These are phyloP conservation scores for Acipenser transmontanus DNA, from an alignment of 2,797 vertebrate genomes.

Conservation along the genomic window DNA sequence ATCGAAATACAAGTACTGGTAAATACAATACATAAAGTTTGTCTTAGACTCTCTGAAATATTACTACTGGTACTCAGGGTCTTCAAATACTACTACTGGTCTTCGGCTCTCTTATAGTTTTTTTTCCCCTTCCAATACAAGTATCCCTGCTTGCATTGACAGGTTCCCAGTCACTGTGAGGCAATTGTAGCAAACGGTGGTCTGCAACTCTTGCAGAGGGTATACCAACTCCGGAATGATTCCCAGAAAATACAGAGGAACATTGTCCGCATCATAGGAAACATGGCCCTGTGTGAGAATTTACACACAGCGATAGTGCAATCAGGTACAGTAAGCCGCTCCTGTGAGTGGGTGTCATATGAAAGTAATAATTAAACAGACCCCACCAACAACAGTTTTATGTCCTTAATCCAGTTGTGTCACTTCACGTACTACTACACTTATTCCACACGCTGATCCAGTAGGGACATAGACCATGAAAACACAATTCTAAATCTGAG, in stretches of 20 bases:
- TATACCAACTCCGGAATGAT: slow-evolving; percentile 78
- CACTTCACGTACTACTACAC: too few relatives aligned
- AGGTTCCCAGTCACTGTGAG: slow-evolving; percentile 85
- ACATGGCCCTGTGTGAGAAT: slow-evolving; percentile 80
- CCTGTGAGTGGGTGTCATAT: background rate
- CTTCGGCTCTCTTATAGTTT: too few relatives aligned
- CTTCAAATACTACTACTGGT: too few relatives aligned
- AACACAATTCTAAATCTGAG: too few relatives aligned
- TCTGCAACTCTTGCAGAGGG: slow-evolving; percentile 82
- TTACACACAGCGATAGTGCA: slow-evolving; percentile 76
- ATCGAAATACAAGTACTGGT: too few relatives aligned
- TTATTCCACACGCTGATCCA: too few relatives aligned
- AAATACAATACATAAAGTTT: too few relatives aligned
- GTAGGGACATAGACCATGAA: too few relatives aligned
- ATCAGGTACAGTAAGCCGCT: slow-evolving; percentile 64
- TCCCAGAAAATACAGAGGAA: slow-evolving; percentile 84
- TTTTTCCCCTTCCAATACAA: too few relatives aligned
- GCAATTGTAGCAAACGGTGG: slow-evolving; percentile 82
- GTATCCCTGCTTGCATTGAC: slow-evolving; percentile 5
- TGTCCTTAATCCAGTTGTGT: background rate
- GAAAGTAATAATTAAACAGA: background rate
- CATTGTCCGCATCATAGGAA: slow-evolving; percentile 85
- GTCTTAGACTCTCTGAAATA: too few relatives aligned
- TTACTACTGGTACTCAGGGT: too few relatives aligned
- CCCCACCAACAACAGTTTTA: background rate